A percentile compares a stretch with the other conserved stretches of the same genome.
Conservation (phyloP, 2,113 vertebrate species). For the Calonectris borealis region DNA sequence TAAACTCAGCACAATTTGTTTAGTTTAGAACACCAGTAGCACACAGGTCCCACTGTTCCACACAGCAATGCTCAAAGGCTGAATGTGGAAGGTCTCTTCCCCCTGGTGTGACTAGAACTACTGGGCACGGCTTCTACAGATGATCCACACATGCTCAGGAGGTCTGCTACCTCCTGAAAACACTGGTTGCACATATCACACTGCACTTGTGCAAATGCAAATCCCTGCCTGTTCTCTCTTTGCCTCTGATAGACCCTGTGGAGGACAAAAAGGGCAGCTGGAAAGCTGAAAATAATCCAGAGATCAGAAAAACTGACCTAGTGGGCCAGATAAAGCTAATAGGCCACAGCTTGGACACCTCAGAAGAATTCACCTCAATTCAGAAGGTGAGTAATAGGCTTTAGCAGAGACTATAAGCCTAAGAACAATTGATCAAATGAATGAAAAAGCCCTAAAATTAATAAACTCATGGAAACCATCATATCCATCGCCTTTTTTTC, state of each 20-base stretch:
- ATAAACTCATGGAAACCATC: background rate
- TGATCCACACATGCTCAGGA: fast-evolving
- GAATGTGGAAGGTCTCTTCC: fast-evolving
- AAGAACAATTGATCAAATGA: background rate
- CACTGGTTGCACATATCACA: background rate
- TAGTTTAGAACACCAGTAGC: background rate
- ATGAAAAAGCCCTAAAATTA: background rate
- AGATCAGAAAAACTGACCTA: background rate
- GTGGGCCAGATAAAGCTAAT: background rate
- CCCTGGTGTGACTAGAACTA: background rate
- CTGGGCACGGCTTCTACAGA: background rate
- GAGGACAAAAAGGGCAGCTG: background rate
- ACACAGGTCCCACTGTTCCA: too few species aligned
- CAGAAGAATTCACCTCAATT: background rate
- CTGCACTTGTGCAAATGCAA: background rate
- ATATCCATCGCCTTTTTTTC: background rate
- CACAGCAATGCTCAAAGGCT: background rate
- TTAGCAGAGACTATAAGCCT: background rate
- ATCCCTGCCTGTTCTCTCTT: background rate
- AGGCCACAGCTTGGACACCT: background rate
- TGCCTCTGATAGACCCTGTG: background rate
- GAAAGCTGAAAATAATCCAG: background rate
- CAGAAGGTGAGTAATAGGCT: background rate
- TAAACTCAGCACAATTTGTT: background rate
- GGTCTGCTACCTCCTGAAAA: background rate